A percentile compares a stretch with the other conserved stretches of the same genome.
phyloP scores from a whole-genome alignment of 2,797 vertebrate species.

The Galaxias olidus region DNA sequence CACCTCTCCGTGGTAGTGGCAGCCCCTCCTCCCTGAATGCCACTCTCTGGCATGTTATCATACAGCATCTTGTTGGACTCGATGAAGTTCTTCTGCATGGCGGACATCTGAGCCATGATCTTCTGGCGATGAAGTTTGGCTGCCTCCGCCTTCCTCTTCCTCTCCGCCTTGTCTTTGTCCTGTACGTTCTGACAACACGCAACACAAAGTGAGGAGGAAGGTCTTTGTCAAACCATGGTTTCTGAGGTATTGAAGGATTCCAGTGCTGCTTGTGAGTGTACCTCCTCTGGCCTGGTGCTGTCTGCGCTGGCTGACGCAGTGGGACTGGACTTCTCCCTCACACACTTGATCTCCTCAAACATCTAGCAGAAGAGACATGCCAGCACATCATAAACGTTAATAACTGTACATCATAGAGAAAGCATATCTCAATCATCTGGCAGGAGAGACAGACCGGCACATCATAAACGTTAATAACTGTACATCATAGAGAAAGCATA shows the following conservation, averaged over 20 bases:
- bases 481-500: background rate
- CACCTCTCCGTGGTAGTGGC: slow-evolving; percentile 80
- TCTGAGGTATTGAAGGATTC: no score
- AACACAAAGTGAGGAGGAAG: background rate
- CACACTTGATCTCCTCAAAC: slow-evolving; percentile 92
- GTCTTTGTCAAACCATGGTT: no score
- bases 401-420: background rate
- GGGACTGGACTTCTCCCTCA: slow-evolving; percentile 91
- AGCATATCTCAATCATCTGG: slow-evolving; percentile 82
- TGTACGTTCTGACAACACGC: slow-evolving; percentile 76
- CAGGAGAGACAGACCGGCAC: slow-evolving; percentile 8
- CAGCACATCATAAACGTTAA: background rate
- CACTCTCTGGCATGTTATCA: slow-evolving; percentile 86
- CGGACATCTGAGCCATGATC: slow-evolving; percentile 99
- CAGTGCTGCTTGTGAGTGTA: slow-evolving; percentile 50
- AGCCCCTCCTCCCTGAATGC: slow-evolving; percentile 77
- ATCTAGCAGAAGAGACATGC: slow-evolving; percentile 72
- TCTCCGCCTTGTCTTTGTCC: slow-evolving; percentile 95
- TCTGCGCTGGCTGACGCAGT: slow-evolving; percentile 78
- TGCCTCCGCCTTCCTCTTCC: slow-evolving; percentile 95
- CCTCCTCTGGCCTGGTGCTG: slow-evolving; percentile 85
- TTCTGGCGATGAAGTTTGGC: slow-evolving; percentile 96
- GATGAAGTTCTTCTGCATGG: slow-evolving; percentile 98
- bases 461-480: background rate
- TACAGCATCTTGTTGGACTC: slow-evolving; percentile 96